phyloP scores from a whole-genome alignment of 2,113 vertebrate genomes.

The Caracal caracal region DNA sequence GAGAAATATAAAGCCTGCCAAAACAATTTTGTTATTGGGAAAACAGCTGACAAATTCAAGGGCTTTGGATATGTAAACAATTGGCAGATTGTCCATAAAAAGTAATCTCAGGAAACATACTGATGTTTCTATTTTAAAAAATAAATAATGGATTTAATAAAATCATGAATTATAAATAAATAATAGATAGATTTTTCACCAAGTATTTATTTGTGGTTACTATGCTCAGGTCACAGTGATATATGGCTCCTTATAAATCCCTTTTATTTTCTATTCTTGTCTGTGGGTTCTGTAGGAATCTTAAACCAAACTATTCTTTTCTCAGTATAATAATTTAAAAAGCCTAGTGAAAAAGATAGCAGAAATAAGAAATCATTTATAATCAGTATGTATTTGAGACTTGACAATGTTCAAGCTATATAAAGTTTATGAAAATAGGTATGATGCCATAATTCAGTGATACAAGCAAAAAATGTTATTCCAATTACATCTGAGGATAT shows the following conservation, averaged over 20 bases:
- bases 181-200: neutral
- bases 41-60: slow-evolving; percentile 1
- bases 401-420: neutral
- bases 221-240: neutral
- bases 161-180: neutral
- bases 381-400: neutral
- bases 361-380: neutral
- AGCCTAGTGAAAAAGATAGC: neutral
- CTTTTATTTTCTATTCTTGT: neutral
- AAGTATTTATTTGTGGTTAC: neutral
- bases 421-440: neutral
- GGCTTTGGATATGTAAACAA: neutral
- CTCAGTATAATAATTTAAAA: neutral
- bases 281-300: neutral
- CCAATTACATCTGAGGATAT: neutral
- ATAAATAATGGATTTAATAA: neutral
- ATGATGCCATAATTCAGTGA: neutral
- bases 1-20: neutral
- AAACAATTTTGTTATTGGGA: neutral
- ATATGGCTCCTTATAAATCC: neutral
- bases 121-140: neutral
- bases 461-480: neutral
- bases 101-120: neutral
- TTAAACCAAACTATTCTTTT: neutral
- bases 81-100: neutral